Base-by-base conservation (phyloP, 1,140 invertebrate species). In the Ceratina calcarata region DNA sequence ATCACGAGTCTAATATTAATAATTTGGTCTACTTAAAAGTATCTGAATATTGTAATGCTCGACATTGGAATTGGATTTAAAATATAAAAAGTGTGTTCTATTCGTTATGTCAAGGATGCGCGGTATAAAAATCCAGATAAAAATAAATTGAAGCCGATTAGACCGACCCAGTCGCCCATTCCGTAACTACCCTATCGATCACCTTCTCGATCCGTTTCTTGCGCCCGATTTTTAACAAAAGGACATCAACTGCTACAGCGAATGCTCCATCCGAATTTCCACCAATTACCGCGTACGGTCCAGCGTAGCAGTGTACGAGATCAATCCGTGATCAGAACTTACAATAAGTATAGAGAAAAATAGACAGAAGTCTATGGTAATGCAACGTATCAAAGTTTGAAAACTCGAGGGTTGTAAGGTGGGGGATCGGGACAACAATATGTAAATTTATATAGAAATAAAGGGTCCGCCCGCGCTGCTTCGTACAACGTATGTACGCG, bases 251-350 rank as follows among this genome's bases (percentile, higher is more conserved):
- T 12, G 51, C 16, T 12, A 3, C 45, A 16, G 2, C 20, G n/a
- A 51, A 51, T 12, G 45, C 37, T 22, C n/a, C n/a, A 3, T 2
- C 24, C 60, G 37, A 3, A 60, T 32, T 71, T 78, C 58, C 76
- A 78, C 58, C 76, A 78, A 78, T 78, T 78, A 71, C 76, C 67
- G 67, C n/a, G 32, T 37, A 37, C 32, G 24, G n/a, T 78, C 67
- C 15, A 62, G 45, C 24, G 65, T 18, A 24, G 61, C 3, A 37
- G 58, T 49, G 68, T 27, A 24, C 22, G 32, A 37, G 32, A 37
- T 22, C 16, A 27, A 68, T 12, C 22, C 20, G 49, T 18, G 15
- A 4, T 20, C 15, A 27, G 66, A 15, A 18, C 49, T 1, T 8
- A 70, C 22, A 68, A 58, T 18, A 27, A 37, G 32, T 81, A 45